Base-by-base conservation (phyloP, 1,140 invertebrate species). In the Aphelenchoides fujianensis region DNA sequence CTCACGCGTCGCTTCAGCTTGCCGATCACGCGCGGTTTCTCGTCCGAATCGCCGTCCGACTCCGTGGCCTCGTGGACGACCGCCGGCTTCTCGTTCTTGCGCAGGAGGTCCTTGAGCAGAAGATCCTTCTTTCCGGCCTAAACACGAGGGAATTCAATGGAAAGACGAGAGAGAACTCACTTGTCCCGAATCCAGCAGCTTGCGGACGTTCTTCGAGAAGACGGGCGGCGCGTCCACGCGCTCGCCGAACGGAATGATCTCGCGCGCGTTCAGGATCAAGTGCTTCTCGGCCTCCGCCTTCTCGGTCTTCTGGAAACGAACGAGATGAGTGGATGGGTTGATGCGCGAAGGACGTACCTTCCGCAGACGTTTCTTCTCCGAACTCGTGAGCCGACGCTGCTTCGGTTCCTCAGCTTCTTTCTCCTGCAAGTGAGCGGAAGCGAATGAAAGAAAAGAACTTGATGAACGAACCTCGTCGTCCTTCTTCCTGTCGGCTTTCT, bases 121-220 rank as follows among this genome's bases (percentile, higher is more conserved):
- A 66, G 32, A 30, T 66, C 63, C 34, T 66, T 66, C 31, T 37
- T 66, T 66, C 63, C 63, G n/a, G 63, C 63, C 63, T 66, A 1
- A 36, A 66, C 30, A 35, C 1, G 30, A 66, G n/a, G n/a, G n/a
- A n/a, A n/a, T n/a, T 66, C 2, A 66, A 66, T 1, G 2, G 41
- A 35, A 36, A n/a, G n/a, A n/a, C n/a, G n/a, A n/a, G n/a, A n/a
- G n/a, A n/a, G n/a, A n/a, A n/a, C 31, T 41, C n/a, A n/a, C 23
- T 9, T 53, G 3, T 53, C 23, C 23, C 5, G 36, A 31, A 66
- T 1, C 16, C 16, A 34, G 31, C n/a, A n/a, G 7, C 34, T 66
- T 66, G 16, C 36, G 63, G 12, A 66, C 12, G n/a, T 16, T 34
- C 53, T 30, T 35, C 53, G 16, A 12, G 32, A 66, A 66, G 34